Conservation (phyloP, 2,888 invertebrate species). For the Apantesis nais region DNA sequence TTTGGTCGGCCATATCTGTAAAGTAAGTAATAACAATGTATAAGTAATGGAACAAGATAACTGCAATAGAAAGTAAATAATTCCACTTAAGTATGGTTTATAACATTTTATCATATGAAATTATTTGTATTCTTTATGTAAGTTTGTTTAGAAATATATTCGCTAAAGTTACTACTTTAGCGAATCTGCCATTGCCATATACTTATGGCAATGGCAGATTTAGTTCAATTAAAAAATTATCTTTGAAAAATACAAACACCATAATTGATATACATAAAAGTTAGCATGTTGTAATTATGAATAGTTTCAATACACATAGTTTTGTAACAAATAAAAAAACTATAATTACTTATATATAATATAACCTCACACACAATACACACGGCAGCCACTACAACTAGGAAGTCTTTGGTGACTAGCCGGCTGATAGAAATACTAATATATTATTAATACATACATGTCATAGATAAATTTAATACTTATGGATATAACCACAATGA, state of each 20-base stretch:
- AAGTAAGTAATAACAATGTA: slow-evolving; percentile 33
- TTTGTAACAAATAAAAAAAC: not conserved
- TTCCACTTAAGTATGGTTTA: slow-evolving; percentile 22
- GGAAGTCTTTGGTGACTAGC: too few species aligned
- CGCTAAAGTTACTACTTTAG: too few species aligned
- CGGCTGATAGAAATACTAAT: too few species aligned
- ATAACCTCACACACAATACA: too few species aligned
- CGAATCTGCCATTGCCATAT: too few species aligned
- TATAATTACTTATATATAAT: not conserved
- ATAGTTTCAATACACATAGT: not conserved
- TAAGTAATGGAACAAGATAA: slow-evolving; percentile 33
- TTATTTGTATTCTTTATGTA: slow-evolving; percentile 20
- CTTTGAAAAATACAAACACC: slow-evolving; percentile 18
- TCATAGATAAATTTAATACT: too few species aligned
- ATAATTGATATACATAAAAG: slow-evolving; percentile 31
- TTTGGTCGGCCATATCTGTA: slow-evolving; percentile 93
- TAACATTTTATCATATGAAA: slow-evolving; percentile 24
- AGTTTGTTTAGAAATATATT: slow-evolving; percentile 27
- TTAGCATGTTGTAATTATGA: slow-evolving; percentile 19
- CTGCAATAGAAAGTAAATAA: slow-evolving; percentile 21
- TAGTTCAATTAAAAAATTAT: slow-evolving; percentile 6
- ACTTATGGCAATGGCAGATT: slow-evolving; percentile 3
- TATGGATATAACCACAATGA: slow-evolving; percentile 12
- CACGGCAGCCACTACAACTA: too few species aligned
- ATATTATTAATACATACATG: too few species aligned